Evolutionary conservation across 2,888 invertebrate species (phyloP), one percentile per base, ranked within the genome.

Genomic region (Hydropsyche betteni): DNA sequence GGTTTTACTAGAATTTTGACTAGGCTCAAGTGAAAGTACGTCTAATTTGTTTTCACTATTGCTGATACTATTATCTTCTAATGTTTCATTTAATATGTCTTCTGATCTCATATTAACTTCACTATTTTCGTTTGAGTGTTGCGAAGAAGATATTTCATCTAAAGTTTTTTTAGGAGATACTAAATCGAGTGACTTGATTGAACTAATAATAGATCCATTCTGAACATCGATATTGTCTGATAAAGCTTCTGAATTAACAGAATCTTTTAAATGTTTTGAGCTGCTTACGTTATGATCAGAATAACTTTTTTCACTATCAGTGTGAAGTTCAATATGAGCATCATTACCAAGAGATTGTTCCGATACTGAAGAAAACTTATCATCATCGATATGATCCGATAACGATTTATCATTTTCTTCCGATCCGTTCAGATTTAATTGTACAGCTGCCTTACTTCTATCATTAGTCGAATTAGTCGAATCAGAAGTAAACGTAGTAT

Each of bases 401-500:
- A 34, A n/a, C 34, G 64, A 64, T 34, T 64, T 64, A 12, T 64
- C 64, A 64, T 34, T n/a, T 33, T 64, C 77, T 5, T 58, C 52
- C 0, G 77, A 74, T 38, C 76, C 58, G 24, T 77, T 77, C n/a
- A 75, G 53, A 76, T 76, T 75, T 14, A 75, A 24, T 6, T 75
- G 69, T 33, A 76, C 12, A 12, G 61, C 53, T 10, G 64, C 16
- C 16, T 69, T 72, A 16, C 53, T 75, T n/a, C 75, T 77, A 8
- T 78, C 77, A 38, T 75, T 75, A 50, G 34, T 53, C 16, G 76
- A 71, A 64, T 75, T 76, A 4, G 75, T 75, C 1, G 79, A 76
- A 36, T 79, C 77, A 6, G 77, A 79, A 5, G 75, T 76, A 64
- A 79, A 79, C 4, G 79, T 78, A 3, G 78, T 68, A 51, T 79